Conservation (phyloP, 2,113 vertebrate genomes). For the Reinhardtius hippoglossoides region DNA sequence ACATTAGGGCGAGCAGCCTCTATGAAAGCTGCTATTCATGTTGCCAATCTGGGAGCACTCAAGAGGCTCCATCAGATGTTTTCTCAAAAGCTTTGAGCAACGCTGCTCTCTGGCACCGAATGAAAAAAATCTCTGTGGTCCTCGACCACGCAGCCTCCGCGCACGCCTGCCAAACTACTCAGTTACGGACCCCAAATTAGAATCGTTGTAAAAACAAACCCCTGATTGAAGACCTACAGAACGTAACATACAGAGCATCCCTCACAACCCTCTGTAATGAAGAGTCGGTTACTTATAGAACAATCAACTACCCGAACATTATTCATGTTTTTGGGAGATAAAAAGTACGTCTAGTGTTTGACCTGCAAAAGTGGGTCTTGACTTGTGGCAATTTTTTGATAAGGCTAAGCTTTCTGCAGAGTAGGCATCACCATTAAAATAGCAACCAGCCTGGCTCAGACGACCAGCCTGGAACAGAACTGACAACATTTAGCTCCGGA, state of each 20-base stretch:
- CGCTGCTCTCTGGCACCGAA: conserved; percentile 64
- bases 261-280: not conserved
- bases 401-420: not conserved
- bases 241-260: not conserved
- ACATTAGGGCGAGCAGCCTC: conserved; percentile 61
- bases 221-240: conserved; percentile 27
- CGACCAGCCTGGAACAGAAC: not conserved
- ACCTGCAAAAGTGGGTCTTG: not conserved
- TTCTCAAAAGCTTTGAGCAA: conserved; percentile 72
- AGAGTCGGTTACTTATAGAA: not conserved
- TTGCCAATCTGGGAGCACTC: conserved; percentile 77
- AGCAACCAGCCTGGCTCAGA: not conserved
- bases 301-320: no score
- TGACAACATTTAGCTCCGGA: not conserved
- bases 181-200: conserved; percentile 42
- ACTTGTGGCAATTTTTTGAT: not conserved
- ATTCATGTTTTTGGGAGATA: no score
- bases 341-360: no score
- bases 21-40: conserved; percentile 79
- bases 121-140: conserved; percentile 69
- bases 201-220: conserved; percentile 46
- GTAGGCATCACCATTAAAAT: not conserved
- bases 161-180: conserved; percentile 47
- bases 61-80: conserved; percentile 76
- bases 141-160: conserved; percentile 52